phyloP scores from a whole-genome alignment of 1,140 invertebrate species.

The Schlechtendalia chinensis region DNA sequence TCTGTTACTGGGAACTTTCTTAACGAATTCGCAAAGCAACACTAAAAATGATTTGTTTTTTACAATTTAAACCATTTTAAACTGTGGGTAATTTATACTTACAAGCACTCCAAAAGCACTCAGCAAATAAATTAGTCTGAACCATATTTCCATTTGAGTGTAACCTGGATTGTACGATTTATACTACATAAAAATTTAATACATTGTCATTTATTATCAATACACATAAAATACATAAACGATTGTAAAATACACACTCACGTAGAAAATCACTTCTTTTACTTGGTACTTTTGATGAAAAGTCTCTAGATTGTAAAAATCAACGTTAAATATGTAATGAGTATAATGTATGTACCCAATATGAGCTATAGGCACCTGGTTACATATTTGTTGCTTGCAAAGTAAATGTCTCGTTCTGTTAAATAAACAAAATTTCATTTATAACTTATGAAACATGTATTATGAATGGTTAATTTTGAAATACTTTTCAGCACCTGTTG shows the following conservation, averaged over 20 bases:
- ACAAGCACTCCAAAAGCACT: slow-evolving; percentile 85
- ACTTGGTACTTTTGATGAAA: slow-evolving; percentile 82
- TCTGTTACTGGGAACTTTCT: slow-evolving; percentile 84
- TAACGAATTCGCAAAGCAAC: slow-evolving; percentile 85
- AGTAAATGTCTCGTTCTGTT: slow-evolving; percentile 74
- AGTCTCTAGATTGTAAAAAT: slow-evolving; percentile 78
- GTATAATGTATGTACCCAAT: slow-evolving; percentile 85
- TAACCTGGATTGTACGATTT: slow-evolving; percentile 94
- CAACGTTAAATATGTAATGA: slow-evolving; percentile 81
- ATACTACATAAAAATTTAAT: slow-evolving; percentile 66
- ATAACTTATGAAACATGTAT: no score
- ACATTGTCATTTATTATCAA: neutral
- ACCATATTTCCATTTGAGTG: slow-evolving; percentile 96
- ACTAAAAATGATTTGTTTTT: slow-evolving; percentile 65
- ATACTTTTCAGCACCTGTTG: slow-evolving; percentile 7
- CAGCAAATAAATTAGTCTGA: slow-evolving; percentile 87
- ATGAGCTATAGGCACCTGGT: slow-evolving; percentile 84
- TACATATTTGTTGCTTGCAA: slow-evolving; percentile 79
- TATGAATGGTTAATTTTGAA: no score
- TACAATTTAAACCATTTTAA: neutral
- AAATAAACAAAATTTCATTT: slow-evolving; percentile 34
- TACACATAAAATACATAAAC: neutral
- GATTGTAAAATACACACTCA: slow-evolving; percentile 62
- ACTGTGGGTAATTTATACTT: no score
- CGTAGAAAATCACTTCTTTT: slow-evolving; percentile 82